phyloP scores from a whole-genome alignment of 2,797 vertebrate species.

The Melanotaenia nigrans region DNA sequence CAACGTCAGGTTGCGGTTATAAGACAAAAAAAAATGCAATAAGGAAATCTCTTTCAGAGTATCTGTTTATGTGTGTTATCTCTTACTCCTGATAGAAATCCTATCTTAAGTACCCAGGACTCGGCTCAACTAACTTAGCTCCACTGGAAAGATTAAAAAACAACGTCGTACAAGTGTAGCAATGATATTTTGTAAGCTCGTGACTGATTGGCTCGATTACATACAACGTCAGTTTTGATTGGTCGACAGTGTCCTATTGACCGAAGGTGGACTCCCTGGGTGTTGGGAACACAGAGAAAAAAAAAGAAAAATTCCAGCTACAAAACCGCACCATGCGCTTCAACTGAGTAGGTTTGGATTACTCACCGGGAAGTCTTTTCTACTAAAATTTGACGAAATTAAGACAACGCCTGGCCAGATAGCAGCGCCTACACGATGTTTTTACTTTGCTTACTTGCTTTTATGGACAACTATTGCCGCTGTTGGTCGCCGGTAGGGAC shows the following conservation, averaged over 20 bases:
- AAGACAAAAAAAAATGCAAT: not conserved
- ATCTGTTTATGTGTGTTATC: not conserved
- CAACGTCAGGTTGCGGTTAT: not conserved
- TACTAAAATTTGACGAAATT: conserved; percentile 35
- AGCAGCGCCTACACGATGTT: conserved; percentile 22
- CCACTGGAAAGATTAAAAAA: conserved; percentile 27
- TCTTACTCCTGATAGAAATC: not conserved
- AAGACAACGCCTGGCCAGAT: conserved; percentile 21
- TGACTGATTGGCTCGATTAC: conserved; percentile 72
- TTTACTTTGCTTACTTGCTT: conserved; percentile 16
- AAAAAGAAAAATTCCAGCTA: conserved; percentile 64
- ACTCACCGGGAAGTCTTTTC: conserved; percentile 60
- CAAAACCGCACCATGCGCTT: conserved; percentile 75
- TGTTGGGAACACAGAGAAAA: conserved; percentile 65
- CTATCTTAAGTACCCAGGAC: too few relatives aligned
- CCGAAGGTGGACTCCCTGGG: conserved; percentile 77
- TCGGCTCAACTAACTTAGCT: not conserved
- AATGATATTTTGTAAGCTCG: conserved; percentile 51
- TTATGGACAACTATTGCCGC: conserved; percentile 48
- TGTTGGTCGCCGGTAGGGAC: conserved; percentile 38
- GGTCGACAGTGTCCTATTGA: conserved; percentile 68
- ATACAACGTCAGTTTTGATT: conserved; percentile 73
- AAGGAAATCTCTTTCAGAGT: not conserved
- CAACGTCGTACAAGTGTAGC: conserved; percentile 36
- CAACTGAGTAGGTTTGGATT: conserved; percentile 54